Evolutionary conservation across 1,140 invertebrate genomes (phyloP).

Genomic region (Drosophila auraria): DNA sequence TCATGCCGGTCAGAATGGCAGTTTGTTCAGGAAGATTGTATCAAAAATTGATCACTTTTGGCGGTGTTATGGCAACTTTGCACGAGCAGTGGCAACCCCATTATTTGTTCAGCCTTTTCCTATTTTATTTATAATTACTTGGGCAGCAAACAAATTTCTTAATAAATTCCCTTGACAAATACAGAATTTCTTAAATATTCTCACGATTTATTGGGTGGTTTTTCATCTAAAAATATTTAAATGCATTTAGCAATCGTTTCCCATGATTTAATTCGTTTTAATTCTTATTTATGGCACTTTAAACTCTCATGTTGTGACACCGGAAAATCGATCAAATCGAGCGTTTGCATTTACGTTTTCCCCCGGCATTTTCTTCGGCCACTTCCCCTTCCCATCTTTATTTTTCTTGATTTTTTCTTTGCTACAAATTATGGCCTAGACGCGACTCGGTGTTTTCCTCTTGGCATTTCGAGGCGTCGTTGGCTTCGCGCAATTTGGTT

Average conservation of each 20-base stretch:
- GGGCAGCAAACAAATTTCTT: background rate
- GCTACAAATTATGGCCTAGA: slow-evolving; percentile 34
- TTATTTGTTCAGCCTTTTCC: background rate
- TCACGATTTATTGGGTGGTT: background rate
- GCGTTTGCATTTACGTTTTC: slow-evolving; percentile 4
- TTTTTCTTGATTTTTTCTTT: background rate
- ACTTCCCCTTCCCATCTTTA: background rate
- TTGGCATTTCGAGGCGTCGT: slow-evolving; percentile 38
- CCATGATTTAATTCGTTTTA: slow-evolving; percentile 5
- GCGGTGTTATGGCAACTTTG: slow-evolving; percentile 5
- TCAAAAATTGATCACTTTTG: slow-evolving; percentile 43
- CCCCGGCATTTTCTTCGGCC: background rate
- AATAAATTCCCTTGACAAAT: background rate
- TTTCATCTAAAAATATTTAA: background rate
- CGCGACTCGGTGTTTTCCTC: slow-evolving; percentile 9
- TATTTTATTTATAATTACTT: background rate
- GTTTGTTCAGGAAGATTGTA: slow-evolving; percentile 47
- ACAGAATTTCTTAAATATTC: background rate
- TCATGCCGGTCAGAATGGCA: slow-evolving; percentile 19
- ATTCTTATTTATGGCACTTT: slow-evolving; percentile 12
- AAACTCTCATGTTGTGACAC: slow-evolving; percentile 19
- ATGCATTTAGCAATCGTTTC: background rate
- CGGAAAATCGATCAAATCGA: slow-evolving; percentile 23
- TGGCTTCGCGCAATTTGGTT: slow-evolving; percentile 54
- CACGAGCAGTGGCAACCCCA: slow-evolving; percentile 4